These are phyloP conservation scores for Molossus alvarezi DNA, from an alignment of 2,797 vertebrate genomes.

Conservation along the genomic window DNA sequence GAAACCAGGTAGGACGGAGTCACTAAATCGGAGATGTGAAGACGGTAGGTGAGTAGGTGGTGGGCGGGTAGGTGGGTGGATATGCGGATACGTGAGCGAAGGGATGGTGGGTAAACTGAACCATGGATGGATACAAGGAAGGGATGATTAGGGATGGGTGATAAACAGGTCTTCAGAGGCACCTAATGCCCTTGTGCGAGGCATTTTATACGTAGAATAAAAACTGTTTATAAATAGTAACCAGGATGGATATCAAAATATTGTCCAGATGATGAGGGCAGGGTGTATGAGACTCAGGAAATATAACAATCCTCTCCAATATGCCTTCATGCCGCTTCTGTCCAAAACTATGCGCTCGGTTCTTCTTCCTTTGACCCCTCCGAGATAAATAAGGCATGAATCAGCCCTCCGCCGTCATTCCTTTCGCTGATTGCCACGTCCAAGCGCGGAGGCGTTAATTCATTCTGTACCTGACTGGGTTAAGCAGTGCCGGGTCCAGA, in stretches of 20 bases:
- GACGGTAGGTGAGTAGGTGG: neutral
- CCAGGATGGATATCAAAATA: slow-evolving; percentile 73
- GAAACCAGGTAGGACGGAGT: neutral
- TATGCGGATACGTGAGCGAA: neutral
- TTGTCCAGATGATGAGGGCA: slow-evolving; percentile 19
- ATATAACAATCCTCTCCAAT: slow-evolving; percentile 53
- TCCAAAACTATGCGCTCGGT: slow-evolving; percentile 21
- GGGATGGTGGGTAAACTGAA: neutral
- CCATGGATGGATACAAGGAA: no score
- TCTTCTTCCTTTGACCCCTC: slow-evolving; percentile 54
- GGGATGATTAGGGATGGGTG: neutral
- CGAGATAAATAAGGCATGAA: slow-evolving; percentile 73
- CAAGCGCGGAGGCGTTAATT: slow-evolving; percentile 85
- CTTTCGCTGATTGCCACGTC: slow-evolving; percentile 74
- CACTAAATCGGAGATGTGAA: neutral
- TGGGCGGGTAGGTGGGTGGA: neutral
- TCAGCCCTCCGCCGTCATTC: slow-evolving; percentile 74
- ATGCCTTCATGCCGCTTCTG: slow-evolving; percentile 59
- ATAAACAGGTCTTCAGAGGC: neutral
- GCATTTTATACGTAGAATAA: slow-evolving; percentile 32
- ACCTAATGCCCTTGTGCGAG: neutral
- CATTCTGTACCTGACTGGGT: slow-evolving; percentile 83
- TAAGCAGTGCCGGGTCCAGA: slow-evolving; percentile 83
- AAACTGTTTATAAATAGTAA: slow-evolving; percentile 49
- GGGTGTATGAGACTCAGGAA: slow-evolving; percentile 9